Evolutionary conservation across 2,113 vertebrate genomes (phyloP).

Genomic region (Patagioenas fasciata): DNA sequence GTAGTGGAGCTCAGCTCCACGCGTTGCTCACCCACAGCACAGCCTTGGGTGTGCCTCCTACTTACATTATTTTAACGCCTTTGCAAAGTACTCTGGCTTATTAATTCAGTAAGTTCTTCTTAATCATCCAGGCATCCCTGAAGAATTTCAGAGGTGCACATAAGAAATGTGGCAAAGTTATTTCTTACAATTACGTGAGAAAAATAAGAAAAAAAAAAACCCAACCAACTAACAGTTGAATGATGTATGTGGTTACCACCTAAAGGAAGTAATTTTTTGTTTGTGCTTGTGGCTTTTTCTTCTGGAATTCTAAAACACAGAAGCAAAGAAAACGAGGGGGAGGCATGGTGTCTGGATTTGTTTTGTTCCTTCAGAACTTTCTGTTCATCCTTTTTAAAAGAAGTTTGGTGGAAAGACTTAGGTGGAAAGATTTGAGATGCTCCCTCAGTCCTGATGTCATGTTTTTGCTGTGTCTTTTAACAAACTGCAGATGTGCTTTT

Average conservation of each 20-base stretch:
- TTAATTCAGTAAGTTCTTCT: background rate
- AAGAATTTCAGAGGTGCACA: background rate
- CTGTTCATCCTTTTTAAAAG: background rate
- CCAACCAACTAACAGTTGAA: background rate
- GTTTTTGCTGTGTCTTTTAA: background rate
- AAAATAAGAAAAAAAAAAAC: background rate
- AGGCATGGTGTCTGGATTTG: background rate
- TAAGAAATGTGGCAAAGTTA: background rate
- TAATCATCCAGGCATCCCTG: background rate
- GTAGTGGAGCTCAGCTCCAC: background rate
- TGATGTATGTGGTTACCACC: background rate
- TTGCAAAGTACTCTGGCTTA: background rate
- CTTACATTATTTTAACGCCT: background rate
- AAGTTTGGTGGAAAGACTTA: background rate
- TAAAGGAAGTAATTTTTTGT: background rate
- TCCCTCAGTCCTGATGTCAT: background rate
- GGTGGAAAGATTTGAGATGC: background rate
- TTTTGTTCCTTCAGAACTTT: slow-evolving; percentile 9
- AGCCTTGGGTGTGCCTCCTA: background rate
- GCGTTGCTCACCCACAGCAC: background rate
- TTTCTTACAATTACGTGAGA: background rate
- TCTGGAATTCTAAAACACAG: background rate
- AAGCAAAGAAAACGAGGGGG: background rate
- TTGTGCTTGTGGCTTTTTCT: background rate
- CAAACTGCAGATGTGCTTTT: background rate